Evolutionary conservation across 1,140 invertebrate species (phyloP).

Genomic region (Papilio dardanus): DNA sequence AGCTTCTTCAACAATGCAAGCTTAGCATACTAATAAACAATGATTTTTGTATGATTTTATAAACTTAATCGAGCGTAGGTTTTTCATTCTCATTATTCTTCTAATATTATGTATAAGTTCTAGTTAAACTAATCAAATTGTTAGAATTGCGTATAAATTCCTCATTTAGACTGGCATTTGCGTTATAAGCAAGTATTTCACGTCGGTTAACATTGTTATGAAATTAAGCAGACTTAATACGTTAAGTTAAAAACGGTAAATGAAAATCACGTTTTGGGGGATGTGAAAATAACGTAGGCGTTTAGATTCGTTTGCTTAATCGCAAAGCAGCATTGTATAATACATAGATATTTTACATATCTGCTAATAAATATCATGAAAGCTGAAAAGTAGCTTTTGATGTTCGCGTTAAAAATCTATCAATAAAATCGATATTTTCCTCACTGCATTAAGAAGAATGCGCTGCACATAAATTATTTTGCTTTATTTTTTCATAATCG

Average conservation of each 20-base stretch:
- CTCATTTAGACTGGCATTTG: background rate
- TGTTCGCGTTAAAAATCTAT: background rate
- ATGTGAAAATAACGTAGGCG: background rate
- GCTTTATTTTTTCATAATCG: background rate
- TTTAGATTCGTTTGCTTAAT: background rate
- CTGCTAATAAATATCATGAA: too few species aligned
- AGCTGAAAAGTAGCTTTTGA: too few species aligned
- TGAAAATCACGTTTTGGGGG: background rate
- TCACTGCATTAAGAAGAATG: background rate
- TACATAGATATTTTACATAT: too few species aligned
- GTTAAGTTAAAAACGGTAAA: background rate
- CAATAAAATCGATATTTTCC: background rate
- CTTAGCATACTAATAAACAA: background rate
- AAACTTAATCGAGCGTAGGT: background rate
- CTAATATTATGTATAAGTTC: background rate
- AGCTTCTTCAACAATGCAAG: background rate
- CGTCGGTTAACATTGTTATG: background rate
- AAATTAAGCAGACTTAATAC: background rate
- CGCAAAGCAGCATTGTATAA: too few species aligned
- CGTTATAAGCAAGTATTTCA: background rate
- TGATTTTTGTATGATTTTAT: too few species aligned
- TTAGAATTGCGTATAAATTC: background rate
- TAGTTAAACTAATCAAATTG: background rate
- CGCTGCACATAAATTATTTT: background rate
- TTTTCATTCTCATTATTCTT: background rate